A percentile compares a stretch with the other conserved stretches of the same genome.
phyloP scores from a whole-genome alignment of 2,888 invertebrate species.

The Stenchaetothrips biformis region DNA sequence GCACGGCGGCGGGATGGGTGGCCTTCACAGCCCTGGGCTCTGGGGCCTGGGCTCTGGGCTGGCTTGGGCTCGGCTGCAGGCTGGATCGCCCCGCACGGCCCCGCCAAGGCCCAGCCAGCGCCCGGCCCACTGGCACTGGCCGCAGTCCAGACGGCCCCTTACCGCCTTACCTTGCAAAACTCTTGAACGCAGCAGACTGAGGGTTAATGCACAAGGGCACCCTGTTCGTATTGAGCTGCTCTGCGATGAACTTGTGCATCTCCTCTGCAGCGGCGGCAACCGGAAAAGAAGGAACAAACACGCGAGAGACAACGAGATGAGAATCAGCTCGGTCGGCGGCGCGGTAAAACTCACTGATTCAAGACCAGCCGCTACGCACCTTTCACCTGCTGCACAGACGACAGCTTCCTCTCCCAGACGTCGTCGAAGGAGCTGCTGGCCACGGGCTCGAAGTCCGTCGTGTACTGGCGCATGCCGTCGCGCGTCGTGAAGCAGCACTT shows the following conservation, averaged over 20 bases:
- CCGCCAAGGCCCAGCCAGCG: not conserved
- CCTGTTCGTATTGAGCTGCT: slow-evolving; percentile 89
- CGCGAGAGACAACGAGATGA: not conserved
- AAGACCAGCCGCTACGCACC: slow-evolving; percentile 52
- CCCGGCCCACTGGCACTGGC: not conserved
- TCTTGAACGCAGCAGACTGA: slow-evolving; percentile 99
- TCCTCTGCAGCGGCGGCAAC: slow-evolving; percentile 68
- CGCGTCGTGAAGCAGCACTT: slow-evolving; percentile 85
- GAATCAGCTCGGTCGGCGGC: not conserved
- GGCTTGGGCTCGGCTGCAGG: slow-evolving; percentile 32
- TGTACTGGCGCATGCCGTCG: slow-evolving; percentile 75
- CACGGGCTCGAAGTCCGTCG: slow-evolving; percentile 82
- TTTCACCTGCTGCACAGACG: slow-evolving; percentile 90
- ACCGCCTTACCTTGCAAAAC: slow-evolving; percentile 94
- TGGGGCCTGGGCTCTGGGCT: slow-evolving; percentile 31
- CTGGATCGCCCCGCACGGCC: not conserved
- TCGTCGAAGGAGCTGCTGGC: slow-evolving; percentile 91
- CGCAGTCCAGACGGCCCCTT: slow-evolving; percentile 40
- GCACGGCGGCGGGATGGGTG: slow-evolving; percentile 27
- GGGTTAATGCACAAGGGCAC: slow-evolving; percentile 99
- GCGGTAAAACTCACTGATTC: not conserved
- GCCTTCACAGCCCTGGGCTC: not conserved
- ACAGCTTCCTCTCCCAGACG: slow-evolving; percentile 92
- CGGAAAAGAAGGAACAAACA: slow-evolving; percentile 29
- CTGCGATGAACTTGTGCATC: slow-evolving; percentile 98